Evolutionary conservation across 92 coral and sea anemone genomes (phyloP).

Genomic region (Phenganax stokvisi): DNA sequence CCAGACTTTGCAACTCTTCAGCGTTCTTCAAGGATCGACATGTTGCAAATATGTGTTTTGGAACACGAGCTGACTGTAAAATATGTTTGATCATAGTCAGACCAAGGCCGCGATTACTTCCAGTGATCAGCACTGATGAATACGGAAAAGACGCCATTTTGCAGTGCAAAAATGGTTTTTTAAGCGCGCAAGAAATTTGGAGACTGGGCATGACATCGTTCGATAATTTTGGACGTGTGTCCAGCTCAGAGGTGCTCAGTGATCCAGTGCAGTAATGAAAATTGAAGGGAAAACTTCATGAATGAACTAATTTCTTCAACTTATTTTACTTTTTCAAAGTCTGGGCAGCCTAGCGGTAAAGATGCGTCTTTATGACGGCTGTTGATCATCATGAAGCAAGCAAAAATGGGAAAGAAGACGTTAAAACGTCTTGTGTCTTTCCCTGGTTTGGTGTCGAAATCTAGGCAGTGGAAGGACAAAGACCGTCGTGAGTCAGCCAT

Average conservation of each 20-base stretch:
- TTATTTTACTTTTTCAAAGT: background rate
- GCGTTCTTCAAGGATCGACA: slow-evolving; percentile 53
- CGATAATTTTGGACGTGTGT: slow-evolving; percentile 23
- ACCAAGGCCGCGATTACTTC: slow-evolving; percentile 71
- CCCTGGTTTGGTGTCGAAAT: slow-evolving; percentile 64
- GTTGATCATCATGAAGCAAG: slow-evolving; percentile 65
- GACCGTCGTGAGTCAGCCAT: slow-evolving; percentile 60
- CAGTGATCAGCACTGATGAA: slow-evolving; percentile 61
- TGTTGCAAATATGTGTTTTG: slow-evolving; percentile 62
- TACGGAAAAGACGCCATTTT: slow-evolving; percentile 35
- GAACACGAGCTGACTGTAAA: slow-evolving; percentile 49
- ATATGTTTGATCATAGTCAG: slow-evolving; percentile 66
- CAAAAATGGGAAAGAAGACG: slow-evolving; percentile 91
- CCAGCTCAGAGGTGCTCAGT: background rate
- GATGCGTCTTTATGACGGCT: slow-evolving; percentile 16
- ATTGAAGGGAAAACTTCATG: background rate
- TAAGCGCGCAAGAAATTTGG: background rate
- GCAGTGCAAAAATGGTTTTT: too few relatives aligned
- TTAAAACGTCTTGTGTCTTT: slow-evolving; percentile 80
- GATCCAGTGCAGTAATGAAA: background rate
- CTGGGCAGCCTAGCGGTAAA: slow-evolving; percentile 3
- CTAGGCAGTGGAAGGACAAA: slow-evolving; percentile 88
- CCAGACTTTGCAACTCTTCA: slow-evolving; percentile 50
- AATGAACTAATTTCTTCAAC: background rate
- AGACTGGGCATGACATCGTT: slow-evolving; percentile 33